Evolutionary conservation across 2,113 vertebrate genomes (phyloP).

Genomic region (Rafetus swinhoei): DNA sequence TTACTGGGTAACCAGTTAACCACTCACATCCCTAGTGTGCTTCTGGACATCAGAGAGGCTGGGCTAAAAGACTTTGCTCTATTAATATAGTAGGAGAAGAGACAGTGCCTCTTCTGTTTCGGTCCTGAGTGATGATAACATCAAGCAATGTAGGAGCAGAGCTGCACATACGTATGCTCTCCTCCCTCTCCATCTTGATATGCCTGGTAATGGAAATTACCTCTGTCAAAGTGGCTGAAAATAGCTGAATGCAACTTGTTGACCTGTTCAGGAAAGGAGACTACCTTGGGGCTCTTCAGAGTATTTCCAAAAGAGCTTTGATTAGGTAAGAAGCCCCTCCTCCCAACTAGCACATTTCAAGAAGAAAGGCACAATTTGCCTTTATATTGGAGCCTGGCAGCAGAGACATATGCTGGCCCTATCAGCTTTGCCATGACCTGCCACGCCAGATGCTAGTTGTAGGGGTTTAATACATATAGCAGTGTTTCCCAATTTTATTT

Average conservation of each 20-base stretch:
- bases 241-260: not conserved
- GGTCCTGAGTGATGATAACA: not conserved
- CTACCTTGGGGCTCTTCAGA: too few species aligned
- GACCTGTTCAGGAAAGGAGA: not conserved
- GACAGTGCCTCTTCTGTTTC: not conserved
- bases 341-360: not conserved
- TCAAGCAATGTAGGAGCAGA: not conserved
- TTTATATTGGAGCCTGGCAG: not conserved
- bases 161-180: not conserved
- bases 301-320: not conserved
- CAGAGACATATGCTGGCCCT: not conserved
- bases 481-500: too few species aligned
- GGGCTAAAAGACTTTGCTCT: not conserved
- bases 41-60: not conserved
- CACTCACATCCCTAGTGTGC: not conserved
- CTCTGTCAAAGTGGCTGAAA: not conserved
- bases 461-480: not conserved
- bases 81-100: not conserved
- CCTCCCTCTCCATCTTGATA: not conserved
- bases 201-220: not conserved
- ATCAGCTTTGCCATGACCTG: not conserved
- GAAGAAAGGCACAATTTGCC: not conserved
- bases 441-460: fast-evolving
- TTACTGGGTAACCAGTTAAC: too few species aligned
- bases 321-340: not conserved